These are phyloP conservation scores for Ptilorrhoa leucosticta DNA, from an alignment of 2,113 vertebrate genomes.

Conservation along the genomic window DNA sequence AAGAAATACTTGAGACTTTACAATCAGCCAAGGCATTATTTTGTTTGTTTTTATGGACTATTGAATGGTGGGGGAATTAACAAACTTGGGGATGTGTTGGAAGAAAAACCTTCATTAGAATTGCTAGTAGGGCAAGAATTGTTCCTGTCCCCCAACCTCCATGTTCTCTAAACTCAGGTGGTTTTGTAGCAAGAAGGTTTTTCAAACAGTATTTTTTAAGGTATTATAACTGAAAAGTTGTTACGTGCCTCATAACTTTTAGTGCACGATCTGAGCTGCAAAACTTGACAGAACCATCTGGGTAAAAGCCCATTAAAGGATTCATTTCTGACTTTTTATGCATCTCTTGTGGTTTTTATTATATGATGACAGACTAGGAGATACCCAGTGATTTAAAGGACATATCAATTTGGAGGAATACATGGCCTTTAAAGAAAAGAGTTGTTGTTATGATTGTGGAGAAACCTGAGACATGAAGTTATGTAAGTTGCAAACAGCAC, in stretches of 20 bases:
- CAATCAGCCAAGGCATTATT: not conserved
- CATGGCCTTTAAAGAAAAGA: not conserved
- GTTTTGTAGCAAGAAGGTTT: not conserved
- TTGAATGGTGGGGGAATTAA: not conserved
- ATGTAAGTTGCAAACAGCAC: not conserved
- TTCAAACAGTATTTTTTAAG: not conserved
- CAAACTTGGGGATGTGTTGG: not conserved
- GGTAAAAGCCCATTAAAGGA: not conserved
- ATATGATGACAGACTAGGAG: conserved; percentile 2
- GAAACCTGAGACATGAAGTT: not conserved
- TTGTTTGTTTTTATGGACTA: not conserved
- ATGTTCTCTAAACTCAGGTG: not conserved
- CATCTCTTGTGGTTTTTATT: not conserved
- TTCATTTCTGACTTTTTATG: not conserved
- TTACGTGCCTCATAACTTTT: not conserved
- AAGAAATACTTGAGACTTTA: not conserved
- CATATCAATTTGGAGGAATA: not conserved
- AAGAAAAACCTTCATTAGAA: not conserved
- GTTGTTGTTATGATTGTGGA: not conserved
- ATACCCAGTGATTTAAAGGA: not conserved
- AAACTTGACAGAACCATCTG: not conserved
- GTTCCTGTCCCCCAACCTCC: not conserved
- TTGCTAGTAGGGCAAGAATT: not conserved
- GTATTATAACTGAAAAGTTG: not conserved
- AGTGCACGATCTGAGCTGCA: not conserved